Evolutionary conservation across 2,797 vertebrate genomes (phyloP).

Genomic region (Lindbergichthys nudifrons): DNA sequence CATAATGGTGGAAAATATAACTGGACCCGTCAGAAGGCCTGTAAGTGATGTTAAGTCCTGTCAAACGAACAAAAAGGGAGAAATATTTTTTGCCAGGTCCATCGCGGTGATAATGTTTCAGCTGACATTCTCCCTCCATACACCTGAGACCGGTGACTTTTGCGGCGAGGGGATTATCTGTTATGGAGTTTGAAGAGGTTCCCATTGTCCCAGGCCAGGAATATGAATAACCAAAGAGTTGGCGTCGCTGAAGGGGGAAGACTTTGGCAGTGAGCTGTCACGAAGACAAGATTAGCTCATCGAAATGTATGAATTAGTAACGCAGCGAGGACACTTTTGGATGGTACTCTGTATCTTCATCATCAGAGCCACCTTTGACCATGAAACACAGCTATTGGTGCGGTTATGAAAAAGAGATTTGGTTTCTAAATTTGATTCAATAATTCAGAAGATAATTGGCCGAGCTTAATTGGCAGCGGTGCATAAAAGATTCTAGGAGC

Average conservation of each 20-base stretch:
- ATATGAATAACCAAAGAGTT: conserved; percentile 81
- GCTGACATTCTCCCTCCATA: conserved; percentile 82
- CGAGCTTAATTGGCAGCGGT: conserved; percentile 81
- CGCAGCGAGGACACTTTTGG: conserved; percentile 47
- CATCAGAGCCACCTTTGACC: conserved; percentile 33
- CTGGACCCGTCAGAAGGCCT: conserved; percentile 65
- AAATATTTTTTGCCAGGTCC: conserved; percentile 70
- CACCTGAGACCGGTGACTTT: conserved; percentile 86
- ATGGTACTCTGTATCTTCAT: conserved; percentile 35
- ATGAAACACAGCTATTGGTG: conserved; percentile 61
- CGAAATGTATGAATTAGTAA: conserved; percentile 80
- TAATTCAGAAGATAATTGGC: conserved; percentile 84
- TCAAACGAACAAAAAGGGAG: conserved; percentile 80
- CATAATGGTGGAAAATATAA: conserved; percentile 74
- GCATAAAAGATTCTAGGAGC: conserved; percentile 84
- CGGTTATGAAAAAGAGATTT: conserved; percentile 72
- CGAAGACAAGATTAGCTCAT: conserved; percentile 62
- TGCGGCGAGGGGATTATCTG: conserved; percentile 77
- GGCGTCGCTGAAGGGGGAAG: conserved; percentile 51
- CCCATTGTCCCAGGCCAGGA: conserved; percentile 70
- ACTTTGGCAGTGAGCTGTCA: conserved; percentile 56
- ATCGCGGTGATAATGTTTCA: conserved; percentile 82
- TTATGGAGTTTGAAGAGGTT: conserved; percentile 79
- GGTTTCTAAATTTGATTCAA: conserved; percentile 81
- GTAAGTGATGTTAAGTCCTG: conserved; percentile 80